Base-by-base conservation (phyloP, 2,797 vertebrate genomes). In the Chiloscyllium punctatum region DNA sequence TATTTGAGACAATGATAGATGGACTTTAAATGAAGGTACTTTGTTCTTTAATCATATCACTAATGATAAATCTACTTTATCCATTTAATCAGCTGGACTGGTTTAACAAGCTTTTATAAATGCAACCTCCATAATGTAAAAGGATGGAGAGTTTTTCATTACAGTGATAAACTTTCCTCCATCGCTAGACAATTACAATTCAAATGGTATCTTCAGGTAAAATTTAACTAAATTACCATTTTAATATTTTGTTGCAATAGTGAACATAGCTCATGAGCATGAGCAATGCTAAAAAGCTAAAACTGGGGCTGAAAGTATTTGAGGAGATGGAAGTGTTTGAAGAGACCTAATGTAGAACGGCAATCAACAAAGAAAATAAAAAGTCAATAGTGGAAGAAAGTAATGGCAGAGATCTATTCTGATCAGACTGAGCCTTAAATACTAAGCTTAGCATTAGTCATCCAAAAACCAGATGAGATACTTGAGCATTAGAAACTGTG, bases 61-160 rank as follows among this genome's bases (percentile, higher is more conserved):
- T n/a, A 27, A 30, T 74, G 72, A 30, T 74, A 23, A 0, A 2
- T 27, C 9, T 74, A 30, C 30, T 30, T 74, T 74, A 8, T 95
- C 99, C 99, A 71, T 98, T 98, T 91, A 99, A 99, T 98, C 99
- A 99, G 98, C 98, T 99, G 98, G 99, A 99, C 98, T 99, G 99
- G 99, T 99, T 99, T 97, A 99, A 99, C 98, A 99, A 99, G 97
- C 99, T 99, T 98, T 98, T 99, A 99, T 99, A 99, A 99, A 99
- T 98, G 98, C 96, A 96, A 96, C 95, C 96, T 97, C 96, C 98
- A 98, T 97, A 98, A 98, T 98, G 96, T 48, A 94, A 53, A 16
- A 37, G 37, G 69, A 27, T 27, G 92, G 48, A 16, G 15, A 30
- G 5, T 90, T 90, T 16, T 90, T 57, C 57, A 62, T 62, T 13